Evolutionary conservation across 2,888 invertebrate species (phyloP), one percentile per base, ranked within the genome.

Genomic region (Diaprepes abbreviatus): DNA sequence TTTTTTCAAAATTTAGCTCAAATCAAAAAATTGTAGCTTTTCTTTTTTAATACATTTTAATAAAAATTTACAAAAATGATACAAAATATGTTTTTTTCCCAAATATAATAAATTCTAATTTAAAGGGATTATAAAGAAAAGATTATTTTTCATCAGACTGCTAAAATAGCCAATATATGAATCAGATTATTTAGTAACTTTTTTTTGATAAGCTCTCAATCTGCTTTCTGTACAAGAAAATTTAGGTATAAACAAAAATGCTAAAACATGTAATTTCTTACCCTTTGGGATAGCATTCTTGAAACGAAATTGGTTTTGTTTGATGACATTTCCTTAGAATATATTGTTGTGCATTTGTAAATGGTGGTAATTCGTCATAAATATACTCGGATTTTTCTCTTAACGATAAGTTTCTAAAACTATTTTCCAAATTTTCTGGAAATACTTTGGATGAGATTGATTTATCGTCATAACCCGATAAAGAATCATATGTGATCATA

Each of bases 241-340:
- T 31, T 24, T 52, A 52, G 35, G n/a, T 35, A n/a, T 35, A 35
- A n/a, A 35, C 35, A 31, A 36, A 21, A 12, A n/a, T 1, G 17
- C n/a, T n/a, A 24, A 24, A 24, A 24, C 3, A 24, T 24, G 24
- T 19, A 43, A 21, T 28, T 33, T 7, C 88, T 87, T 81, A 91
- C 91, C 86, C 82, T 77, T 88, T 85, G 73, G 90, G 87, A 84
- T 92, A 93, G 81, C 89, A 88, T 84, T 88, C 86, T 82, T 88
- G 86, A 85, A 93, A 93, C 67, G 84, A 83, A 73, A 90, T 78
- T 43, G 89, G 86, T 74, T 88, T 87, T 19, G 86, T 83, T 84
- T 93, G 93, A 73, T 85, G 86, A 83, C 93, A 93, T 50, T 50
- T 50, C 83, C 89, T 88, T 79, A 89, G 87, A 73, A 93, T 85